Evolutionary conservation across 2,113 vertebrate species (phyloP).

Genomic region (Gallinago media): DNA sequence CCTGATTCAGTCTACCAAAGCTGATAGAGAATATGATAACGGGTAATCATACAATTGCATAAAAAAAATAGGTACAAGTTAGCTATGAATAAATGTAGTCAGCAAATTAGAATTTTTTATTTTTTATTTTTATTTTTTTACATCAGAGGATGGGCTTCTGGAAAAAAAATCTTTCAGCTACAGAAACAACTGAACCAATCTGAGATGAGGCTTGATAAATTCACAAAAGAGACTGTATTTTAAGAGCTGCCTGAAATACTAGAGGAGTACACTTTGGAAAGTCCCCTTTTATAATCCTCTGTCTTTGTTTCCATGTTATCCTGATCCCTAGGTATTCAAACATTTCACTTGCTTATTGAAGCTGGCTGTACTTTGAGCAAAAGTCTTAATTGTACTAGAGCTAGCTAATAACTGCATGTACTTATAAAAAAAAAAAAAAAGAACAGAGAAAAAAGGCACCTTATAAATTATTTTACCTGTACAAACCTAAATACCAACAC

Average conservation of each 20-base stretch:
- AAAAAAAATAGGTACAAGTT: background rate
- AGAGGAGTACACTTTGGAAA: background rate
- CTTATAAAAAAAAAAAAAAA: background rate
- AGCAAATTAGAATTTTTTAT: background rate
- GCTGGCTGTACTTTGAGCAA: background rate
- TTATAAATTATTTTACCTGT: background rate
- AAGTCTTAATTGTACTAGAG: background rate
- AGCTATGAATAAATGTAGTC: background rate
- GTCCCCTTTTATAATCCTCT: background rate
- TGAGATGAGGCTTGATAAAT: background rate
- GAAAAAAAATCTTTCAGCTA: background rate
- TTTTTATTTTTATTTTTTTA: background rate
- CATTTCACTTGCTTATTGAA: background rate
- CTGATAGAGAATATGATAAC: background rate
- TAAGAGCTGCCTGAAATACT: background rate
- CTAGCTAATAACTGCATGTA: background rate
- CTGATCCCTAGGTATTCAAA: background rate
- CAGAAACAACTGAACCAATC: background rate
- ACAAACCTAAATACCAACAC: background rate
- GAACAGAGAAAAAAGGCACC: background rate
- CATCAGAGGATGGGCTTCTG: background rate
- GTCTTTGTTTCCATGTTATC: background rate
- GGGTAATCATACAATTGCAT: background rate
- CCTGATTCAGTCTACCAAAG: background rate
- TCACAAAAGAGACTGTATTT: background rate